Evolutionary conservation across 2,888 invertebrate genomes (phyloP), one percentile per base, ranked within the genome.

Genomic region (Gari tellinella): DNA sequence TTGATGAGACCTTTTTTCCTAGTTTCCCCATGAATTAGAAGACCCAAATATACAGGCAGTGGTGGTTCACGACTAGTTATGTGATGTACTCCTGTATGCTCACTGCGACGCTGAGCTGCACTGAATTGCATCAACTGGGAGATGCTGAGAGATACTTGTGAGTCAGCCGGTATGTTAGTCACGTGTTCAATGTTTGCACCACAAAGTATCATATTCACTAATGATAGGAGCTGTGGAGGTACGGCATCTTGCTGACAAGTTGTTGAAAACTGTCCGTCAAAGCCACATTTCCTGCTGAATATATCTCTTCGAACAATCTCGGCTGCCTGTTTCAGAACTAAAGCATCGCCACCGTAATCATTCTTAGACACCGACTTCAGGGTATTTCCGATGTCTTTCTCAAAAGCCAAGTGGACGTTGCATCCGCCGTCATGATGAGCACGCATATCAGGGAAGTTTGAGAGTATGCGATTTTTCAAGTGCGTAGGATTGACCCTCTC

Each of bases 341-440:
- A 21, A n/a, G 51, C 51, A 51, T 55, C 55, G 12, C 7, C 15
- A 38, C 37, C 55, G n/a, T n/a, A n/a, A n/a, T n/a, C n/a, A 17
- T 14, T 7, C 12, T 55, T 14, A 37, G 12, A 55, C 4, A 38
- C 55, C 5, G 12, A 37, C 31, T 14, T 37, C 5, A 37, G 38
- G 38, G 37, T 19, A 5, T 10, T 7, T 7, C 55, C 55, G 8
- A 55, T 55, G 40, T 55, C 55, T 7, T 5, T 26, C 31, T 55
- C 55, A 37, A 55, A 55, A 17, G 17, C 17, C 5, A 55, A 38
- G 4, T 37, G 12, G 8, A 19, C 37, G 23, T 55, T 38, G n/a
- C n/a, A n/a, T 37, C 38, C 37, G 10, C 55, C 55, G n/a, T 55
- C 4, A 14, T 4, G 12, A 55, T 17, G 14, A 7, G 38, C 17